Conservation (phyloP, 2,888 invertebrate species). For the Apocheima hispidaria region DNA sequence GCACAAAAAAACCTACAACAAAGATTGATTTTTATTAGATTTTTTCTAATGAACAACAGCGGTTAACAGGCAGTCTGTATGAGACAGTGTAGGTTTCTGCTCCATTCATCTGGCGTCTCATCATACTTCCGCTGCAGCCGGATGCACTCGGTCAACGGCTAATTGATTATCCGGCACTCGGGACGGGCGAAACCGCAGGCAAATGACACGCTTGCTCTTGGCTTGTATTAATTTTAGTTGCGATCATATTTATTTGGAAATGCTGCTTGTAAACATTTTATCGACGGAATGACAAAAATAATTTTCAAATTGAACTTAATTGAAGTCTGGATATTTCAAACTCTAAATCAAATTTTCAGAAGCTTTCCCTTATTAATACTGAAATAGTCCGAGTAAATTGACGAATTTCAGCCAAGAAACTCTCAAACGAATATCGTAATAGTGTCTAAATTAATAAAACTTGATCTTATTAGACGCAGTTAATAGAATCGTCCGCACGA, state of each 20-base stretch:
- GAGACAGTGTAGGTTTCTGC: constrained; percentile 64
- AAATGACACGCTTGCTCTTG: constrained; percentile 4
- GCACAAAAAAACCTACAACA: too few relatives aligned
- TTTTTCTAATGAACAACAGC: not conserved
- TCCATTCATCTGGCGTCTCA: constrained; percentile 75
- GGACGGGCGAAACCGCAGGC: constrained; percentile 39
- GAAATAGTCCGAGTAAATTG: constrained; percentile 3
- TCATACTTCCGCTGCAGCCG: constrained; percentile 78
- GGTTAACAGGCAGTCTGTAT: constrained; percentile 40
- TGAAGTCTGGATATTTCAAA: not conserved
- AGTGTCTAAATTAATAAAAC: constrained; percentile 33
- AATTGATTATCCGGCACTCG: constrained; percentile 80
- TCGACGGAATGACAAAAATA: not conserved
- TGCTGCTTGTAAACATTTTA: too few relatives aligned
- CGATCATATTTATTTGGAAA: not conserved
- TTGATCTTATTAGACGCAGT: constrained; percentile 31
- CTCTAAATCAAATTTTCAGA: constrained; percentile 4
- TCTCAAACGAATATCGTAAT: constrained; percentile 6
- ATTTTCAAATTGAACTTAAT: not conserved
- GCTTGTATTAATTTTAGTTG: too few relatives aligned
- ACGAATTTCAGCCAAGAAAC: not conserved
- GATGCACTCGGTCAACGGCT: constrained; percentile 80
- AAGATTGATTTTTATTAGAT: too few relatives aligned
- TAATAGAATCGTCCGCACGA: constrained; percentile 39
- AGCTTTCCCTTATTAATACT: constrained; percentile 3